Evolutionary conservation across 2,797 vertebrate genomes (phyloP), one percentile per base, ranked within the genome.

Genomic region (Siniperca undulata): DNA sequence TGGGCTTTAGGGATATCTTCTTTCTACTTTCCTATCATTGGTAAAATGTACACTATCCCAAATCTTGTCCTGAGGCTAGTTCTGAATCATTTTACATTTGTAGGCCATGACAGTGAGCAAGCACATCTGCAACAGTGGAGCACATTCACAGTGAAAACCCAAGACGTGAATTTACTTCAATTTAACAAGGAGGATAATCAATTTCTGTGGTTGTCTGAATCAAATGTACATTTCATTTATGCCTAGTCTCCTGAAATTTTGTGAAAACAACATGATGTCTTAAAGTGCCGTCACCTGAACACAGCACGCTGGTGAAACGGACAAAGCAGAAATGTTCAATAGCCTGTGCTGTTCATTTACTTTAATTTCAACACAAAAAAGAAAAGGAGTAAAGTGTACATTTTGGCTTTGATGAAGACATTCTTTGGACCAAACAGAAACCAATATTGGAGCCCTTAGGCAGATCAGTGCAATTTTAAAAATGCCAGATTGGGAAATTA

Each of bases 31-130:
- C 14, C 64, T 60, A 50, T 79, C 80, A 73, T 38, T 76, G 59
- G 20, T 69, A 56, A 83, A 77, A 75, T 75, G 70, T 24, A n/a
- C 55, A 77, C 61, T 42, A 64, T 65, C 70, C 72, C 22, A 77
- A 83, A 83, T 88, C 85, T 69, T 65, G 60, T 67, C 82, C 80
- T 8, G 24, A 50, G 78, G 83, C 74, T 16, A 60, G 34, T 73
- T 80, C 62, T 67, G 70, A 81, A 73, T 78, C 50, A 67, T 84
- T 86, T 75, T 56, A 55, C 68, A 69, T 74, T 81, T 72, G 52
- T 65, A 48, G 19, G 19, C 79, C 50, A 13, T 55, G 81, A 64
- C 64, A 59, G 77, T 10, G 3, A 80, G 77, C n/a, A 7, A 44
- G n/a, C 67, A 77, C 60, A 59, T 75, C 74, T 71, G 65, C 60